Evolutionary conservation across 2,113 vertebrate species (phyloP).

Genomic region (Eleginops maclovinus): DNA sequence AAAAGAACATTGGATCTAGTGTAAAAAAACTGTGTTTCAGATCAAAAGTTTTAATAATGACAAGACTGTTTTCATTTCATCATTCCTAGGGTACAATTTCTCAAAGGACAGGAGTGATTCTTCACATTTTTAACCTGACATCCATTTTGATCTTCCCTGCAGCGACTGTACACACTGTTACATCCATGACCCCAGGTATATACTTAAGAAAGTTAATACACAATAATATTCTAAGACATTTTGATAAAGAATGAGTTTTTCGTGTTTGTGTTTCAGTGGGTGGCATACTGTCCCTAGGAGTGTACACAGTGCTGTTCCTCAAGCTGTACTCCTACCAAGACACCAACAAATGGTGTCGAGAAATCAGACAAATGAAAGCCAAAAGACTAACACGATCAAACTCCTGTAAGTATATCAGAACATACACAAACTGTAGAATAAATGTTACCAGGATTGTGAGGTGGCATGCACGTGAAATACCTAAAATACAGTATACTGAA

Average conservation of each 20-base stretch:
- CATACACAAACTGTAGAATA: not conserved
- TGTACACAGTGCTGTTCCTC: conserved; percentile 89
- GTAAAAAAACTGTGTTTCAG: not conserved
- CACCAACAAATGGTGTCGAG: conserved; percentile 89
- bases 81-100: conserved; percentile 80
- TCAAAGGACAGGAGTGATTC: conserved; percentile 80
- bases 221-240: not conserved
- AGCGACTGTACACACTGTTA: conserved; percentile 80
- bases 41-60: not conserved
- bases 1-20: not conserved
- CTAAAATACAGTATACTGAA: not conserved
- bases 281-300: conserved; percentile 82
- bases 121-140: conserved; percentile 84
- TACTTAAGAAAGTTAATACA: not conserved
- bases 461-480: not conserved
- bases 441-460: not conserved
- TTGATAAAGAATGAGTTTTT: not conserved
- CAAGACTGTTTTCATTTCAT: not conserved
- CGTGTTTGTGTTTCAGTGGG: conserved; percentile 81
- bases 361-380: conserved; percentile 80
- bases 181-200: conserved; percentile 90
- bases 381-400: conserved; percentile 81
- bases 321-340: conserved; percentile 92
- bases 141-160: conserved; percentile 86
- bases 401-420: conserved; percentile 81